Conservation (phyloP, 2,888 invertebrate species). For the Hydroisotoma schaefferi region DNA sequence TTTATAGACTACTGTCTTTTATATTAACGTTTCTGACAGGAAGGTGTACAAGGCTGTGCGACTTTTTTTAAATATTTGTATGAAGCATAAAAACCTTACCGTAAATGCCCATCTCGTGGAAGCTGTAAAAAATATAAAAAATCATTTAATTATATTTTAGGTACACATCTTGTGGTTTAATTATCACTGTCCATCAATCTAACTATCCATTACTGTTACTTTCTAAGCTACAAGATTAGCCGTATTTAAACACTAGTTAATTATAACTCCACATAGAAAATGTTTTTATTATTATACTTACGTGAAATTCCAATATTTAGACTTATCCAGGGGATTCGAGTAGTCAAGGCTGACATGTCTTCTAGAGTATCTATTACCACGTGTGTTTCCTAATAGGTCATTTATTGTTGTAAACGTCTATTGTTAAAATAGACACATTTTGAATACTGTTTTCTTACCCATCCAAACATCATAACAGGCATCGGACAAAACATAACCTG, state of each 20-base stretch:
- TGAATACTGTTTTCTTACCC: constrained; percentile 17
- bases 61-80: no score
- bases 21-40: no score
- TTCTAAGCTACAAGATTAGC: no score
- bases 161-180: no score
- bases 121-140: constrained; percentile 50
- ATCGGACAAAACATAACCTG: constrained; percentile 43
- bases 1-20: no score
- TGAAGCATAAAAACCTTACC: no score
- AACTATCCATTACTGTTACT: no score
- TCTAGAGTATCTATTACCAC: constrained; percentile 43
- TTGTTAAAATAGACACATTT: neutral
- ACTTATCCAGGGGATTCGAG: constrained; percentile 9
- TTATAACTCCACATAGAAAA: neutral
- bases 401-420: neutral
- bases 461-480: constrained; percentile 46
- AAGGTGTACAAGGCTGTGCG: no score
- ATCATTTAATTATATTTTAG: neutral
- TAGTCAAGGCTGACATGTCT: constrained; percentile 25
- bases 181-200: no score
- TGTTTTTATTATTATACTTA: constrained; percentile 3
- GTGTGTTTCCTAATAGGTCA: constrained; percentile 22
- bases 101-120: constrained; percentile 55
- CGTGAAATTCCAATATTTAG: constrained; percentile 39
- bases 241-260: no score